Base-by-base conservation (phyloP, 1,140 invertebrate species). In the Adelges cooleyi region DNA sequence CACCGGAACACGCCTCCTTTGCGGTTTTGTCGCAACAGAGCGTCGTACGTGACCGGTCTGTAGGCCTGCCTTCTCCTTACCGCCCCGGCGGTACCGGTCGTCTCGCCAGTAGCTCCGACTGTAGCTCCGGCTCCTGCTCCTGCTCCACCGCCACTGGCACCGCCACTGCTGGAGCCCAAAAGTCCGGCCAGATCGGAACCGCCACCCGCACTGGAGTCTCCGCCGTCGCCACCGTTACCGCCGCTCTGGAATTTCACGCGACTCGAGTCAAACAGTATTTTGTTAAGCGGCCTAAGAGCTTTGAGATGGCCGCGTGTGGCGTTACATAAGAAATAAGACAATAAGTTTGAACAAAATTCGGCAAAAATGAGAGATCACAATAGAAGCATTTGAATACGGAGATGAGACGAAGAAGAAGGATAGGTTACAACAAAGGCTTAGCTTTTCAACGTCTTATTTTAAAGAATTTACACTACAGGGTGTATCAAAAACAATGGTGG, bases 1-100 rank as follows among this genome's bases (percentile, higher is more conserved):
- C 29, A 33, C 5, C 11, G 29, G 11, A 33, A 33, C 5, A 33
- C 11, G 29, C 29, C 29, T 33, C 29, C 11, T 33, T 11, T 33
- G 11, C 29, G 29, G 29, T 33, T 33, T 33, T 33, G 5, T 33
- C 29, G 29, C 11, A 33, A 6, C 29, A 33, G 11, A 33, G 5
- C 29, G 11, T 33, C 29, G 11, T 33, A 33, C 11, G 29, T 33
- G 5, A 11, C 5, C 11, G 5, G 29, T 33, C 29, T 33, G 29
- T 5, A 5, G 5, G 17, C 46, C 23, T 59, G 54, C 20, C 54
- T 38, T 46, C 54, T 56, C 22, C 38, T 59, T 59, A 59, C 54
- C 54, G 22, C n/a, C 8, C 38, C 18, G 23, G 2, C 22, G 17
- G 38, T 25, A n/a, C n/a, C n/a, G n/a, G n/a, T n/a, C n/a, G n/a